Conservation (phyloP, 1,140 invertebrate species). For the Andrena cerasifolii region DNA sequence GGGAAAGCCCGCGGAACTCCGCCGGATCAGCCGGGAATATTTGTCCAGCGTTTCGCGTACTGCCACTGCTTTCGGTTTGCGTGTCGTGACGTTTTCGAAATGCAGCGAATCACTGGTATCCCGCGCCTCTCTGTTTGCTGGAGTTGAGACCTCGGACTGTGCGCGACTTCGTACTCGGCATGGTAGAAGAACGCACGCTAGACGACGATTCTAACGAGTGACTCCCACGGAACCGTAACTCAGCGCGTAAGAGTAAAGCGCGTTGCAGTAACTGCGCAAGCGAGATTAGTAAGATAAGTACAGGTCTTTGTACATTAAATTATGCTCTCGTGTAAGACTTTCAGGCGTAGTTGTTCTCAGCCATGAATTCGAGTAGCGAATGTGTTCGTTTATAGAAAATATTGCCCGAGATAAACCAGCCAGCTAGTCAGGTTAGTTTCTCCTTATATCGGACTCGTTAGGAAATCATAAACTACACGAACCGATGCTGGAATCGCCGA, state of each 20-base stretch:
- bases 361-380: neutral
- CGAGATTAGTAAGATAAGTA: slow-evolving; percentile 29
- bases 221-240: slow-evolving; percentile 13
- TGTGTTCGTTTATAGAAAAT: neutral
- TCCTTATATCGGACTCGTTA: too few relatives aligned
- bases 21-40: slow-evolving; percentile 6
- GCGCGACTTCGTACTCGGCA: too few relatives aligned
- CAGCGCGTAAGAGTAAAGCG: neutral
- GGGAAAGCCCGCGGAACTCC: neutral
- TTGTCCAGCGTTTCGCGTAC: slow-evolving; percentile 24
- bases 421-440: too few relatives aligned
- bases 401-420: too few relatives aligned
- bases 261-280: neutral
- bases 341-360: neutral
- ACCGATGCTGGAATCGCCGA: too few relatives aligned
- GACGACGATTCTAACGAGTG: slow-evolving; percentile 1
- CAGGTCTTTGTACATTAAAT: slow-evolving; percentile 20
- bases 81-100: neutral
- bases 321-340: neutral
- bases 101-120: too few relatives aligned
- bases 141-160: too few relatives aligned
- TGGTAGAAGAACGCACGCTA: neutral
- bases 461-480: too few relatives aligned
- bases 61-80: too few relatives aligned
- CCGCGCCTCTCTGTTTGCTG: too few relatives aligned